Evolutionary conservation across 2,113 vertebrate species (phyloP), one percentile per base, ranked within the genome.

Genomic region (Oreocharis arfaki): DNA sequence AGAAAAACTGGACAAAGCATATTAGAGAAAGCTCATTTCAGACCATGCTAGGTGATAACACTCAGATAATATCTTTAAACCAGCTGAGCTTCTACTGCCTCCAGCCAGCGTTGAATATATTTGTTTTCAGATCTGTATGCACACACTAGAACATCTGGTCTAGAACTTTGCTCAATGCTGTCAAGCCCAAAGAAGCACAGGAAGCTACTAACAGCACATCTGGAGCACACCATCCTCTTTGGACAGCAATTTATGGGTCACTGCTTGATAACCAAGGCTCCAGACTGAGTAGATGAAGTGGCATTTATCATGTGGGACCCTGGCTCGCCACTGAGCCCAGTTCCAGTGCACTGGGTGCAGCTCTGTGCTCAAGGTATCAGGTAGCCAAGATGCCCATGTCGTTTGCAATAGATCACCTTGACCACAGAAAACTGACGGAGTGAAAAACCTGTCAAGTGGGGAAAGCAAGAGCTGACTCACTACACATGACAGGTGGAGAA

Each of bases 61-160:
- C 49, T 71, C 47, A 57, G 44, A 37, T 30, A 65, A 3, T 7
- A 26, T 20, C 42, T 65, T 56, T 35, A 60, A 67, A 59, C 9
- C n/a, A 74, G 39, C 21, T 69, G 49, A 73, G 41, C 39, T 83
- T 53, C 82, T 22, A 28, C n/a, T 87, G 65, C 41, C 49, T 85
- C 53, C 35, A 44, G 41, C 22, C n/a, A 44, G 10, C 0, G 0
- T 0, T 47, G 47, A 90, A 76, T 33, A 44, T 14, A 28, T 15
- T 52, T 56, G 24, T 46, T 81, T 76, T 47, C 39, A 73, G 19
- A 46, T 60, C 15, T 21, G 27, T 19, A 49, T 1, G 6, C 35
- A 85, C 35, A 21, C 1, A 1, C 21, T 7, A 13, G 52, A 91
- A 27, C 18, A 30, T 26, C 47, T 59, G 27, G 16, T 33, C 70